These are phyloP conservation scores for Aegithalos caudatus DNA, from an alignment of 2,113 vertebrate genomes.

Conservation along the genomic window DNA sequence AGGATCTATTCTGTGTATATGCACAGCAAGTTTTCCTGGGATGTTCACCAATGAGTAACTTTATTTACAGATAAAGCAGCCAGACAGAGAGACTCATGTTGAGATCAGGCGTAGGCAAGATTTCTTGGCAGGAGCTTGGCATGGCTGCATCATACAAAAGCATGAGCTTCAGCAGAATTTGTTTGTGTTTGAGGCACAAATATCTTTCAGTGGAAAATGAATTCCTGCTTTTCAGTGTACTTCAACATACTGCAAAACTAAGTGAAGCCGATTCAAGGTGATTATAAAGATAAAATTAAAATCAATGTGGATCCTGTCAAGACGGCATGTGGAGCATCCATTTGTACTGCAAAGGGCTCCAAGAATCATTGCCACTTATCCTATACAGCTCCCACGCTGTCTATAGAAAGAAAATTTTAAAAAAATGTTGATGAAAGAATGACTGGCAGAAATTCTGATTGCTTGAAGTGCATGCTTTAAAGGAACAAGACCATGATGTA, in stretches of 20 bases:
- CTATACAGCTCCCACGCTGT: not conserved
- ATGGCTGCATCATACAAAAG: not conserved
- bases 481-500: not conserved
- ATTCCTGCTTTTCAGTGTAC: not conserved
- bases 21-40: not conserved
- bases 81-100: not conserved
- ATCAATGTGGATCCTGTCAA: not conserved
- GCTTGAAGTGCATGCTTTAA: not conserved
- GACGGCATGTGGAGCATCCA: not conserved
- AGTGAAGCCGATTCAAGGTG: not conserved
- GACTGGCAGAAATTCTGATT: not conserved
- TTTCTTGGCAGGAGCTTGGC: slow-evolving; percentile 6
- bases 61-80: slow-evolving; percentile 9
- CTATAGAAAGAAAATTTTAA: not conserved
- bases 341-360: not conserved
- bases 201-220: not conserved
- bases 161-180: slow-evolving; percentile 10
- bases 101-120: not conserved
- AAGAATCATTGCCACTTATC: not conserved
- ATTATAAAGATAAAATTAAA: not conserved
- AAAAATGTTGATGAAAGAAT: not conserved
- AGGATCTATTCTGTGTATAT: not conserved
- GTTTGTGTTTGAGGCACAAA: not conserved
- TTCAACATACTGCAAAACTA: not conserved
- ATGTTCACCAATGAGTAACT: not conserved